These are phyloP conservation scores for Chionoecetes opilio DNA, from an alignment of 1,140 invertebrate genomes.

Conservation along the genomic window DNA sequence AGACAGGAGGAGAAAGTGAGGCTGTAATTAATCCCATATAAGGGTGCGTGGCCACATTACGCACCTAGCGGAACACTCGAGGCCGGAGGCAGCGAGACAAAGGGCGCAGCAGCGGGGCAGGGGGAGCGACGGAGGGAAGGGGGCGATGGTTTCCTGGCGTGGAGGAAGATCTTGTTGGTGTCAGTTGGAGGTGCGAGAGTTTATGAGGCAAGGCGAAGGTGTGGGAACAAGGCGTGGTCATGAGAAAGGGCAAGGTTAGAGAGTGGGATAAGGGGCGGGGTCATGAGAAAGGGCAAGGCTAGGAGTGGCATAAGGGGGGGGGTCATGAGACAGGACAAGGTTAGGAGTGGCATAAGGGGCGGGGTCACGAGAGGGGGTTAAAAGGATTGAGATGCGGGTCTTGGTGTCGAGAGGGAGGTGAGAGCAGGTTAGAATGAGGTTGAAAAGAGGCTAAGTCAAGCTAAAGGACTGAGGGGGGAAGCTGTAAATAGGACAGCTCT, in stretches of 20 bases:
- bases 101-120: no score
- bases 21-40: slow-evolving; percentile 21
- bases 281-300: no score
- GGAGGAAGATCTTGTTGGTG: slow-evolving; percentile 24
- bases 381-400: neutral
- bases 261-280: neutral
- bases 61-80: neutral
- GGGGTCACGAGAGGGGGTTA: no score
- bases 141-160: neutral
- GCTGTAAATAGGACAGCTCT: neutral
- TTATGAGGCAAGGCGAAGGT: neutral
- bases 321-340: no score
- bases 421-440: neutral
- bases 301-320: no score
- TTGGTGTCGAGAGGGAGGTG: no score
- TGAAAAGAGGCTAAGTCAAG: neutral
- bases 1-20: slow-evolving; percentile 17
- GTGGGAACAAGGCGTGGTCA: slow-evolving; percentile 2
- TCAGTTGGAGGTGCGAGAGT: neutral
- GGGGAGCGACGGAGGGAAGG: neutral
- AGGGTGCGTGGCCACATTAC: neutral
- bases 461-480: no score
- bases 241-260: neutral
- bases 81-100: neutral
- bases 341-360: no score